Evolutionary conservation across 2,888 invertebrate species (phyloP), one percentile per base, ranked within the genome.

Genomic region (Acanthacorydalis orientalis): DNA sequence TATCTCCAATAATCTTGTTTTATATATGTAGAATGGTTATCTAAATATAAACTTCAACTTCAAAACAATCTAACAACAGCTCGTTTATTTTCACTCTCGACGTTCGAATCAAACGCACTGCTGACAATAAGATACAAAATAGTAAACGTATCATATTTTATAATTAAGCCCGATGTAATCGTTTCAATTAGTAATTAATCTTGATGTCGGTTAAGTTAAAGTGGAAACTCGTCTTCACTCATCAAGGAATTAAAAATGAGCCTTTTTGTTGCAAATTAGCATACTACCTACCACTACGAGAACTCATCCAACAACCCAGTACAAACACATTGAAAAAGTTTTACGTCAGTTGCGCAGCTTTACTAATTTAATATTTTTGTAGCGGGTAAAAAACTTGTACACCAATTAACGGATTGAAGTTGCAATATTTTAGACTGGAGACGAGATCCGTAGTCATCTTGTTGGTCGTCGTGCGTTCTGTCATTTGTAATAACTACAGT

Each of bases 171-270:
- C 31, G 23, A 43, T 43, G 23, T 43, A 43, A 43, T 43, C 23
- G 43, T 43, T 43, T 43, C 31, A 43, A 43, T 43, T 43, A 43
- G 43, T 31, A 43, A 43, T 43, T 43, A 43, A 43, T 43, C 43
- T 43, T 43, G 31, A 31, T 31, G 43, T 43, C 43, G 43, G 43
- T 43, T 43, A 43, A 43, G 43, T 23, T 43, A 23, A 43, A 43
- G 16, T 14, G 14, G 39, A 16, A 39, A 39, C 14, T 39, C 14
- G 39, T 39, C 39, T 15, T 39, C 39, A 16, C 16, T 39, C 39
- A 12, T 12, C 39, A 39, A 39, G 15, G 12, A 39, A 39, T 39
- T 39, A 39, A 39, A 39, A 39, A 39, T 39, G 39, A 9, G 39
- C 14, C 16, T 39, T 39, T 39, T 39, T 39, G 39, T 39, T 39